Evolutionary conservation across 2,888 invertebrate genomes (phyloP).

Genomic region (Pristionchus arcanus): DNA sequence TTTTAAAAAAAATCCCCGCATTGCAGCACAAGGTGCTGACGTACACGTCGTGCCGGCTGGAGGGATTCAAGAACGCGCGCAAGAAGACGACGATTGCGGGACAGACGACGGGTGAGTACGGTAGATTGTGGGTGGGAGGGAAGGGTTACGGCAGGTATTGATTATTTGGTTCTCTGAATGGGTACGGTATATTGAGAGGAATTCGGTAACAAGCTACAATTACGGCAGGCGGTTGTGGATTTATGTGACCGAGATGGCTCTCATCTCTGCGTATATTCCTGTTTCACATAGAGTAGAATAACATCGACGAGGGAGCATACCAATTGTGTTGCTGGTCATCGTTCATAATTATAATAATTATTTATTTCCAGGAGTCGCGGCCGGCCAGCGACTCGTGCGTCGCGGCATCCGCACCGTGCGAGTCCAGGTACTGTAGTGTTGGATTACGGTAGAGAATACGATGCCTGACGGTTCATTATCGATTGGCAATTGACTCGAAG

Average conservation of each 20-base stretch:
- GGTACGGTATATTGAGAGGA: neutral
- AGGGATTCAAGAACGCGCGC: constrained; percentile 94
- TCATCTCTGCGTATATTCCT: too few relatives aligned
- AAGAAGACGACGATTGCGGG: constrained; percentile 98
- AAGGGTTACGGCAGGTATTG: neutral
- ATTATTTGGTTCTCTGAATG: too few relatives aligned
- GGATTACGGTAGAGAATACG: too few relatives aligned
- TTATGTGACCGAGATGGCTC: neutral
- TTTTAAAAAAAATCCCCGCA: neutral
- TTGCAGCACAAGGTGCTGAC: constrained; percentile 70
- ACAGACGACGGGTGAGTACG: constrained; percentile 55
- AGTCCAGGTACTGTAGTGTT: constrained; percentile 63
- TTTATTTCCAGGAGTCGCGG: constrained; percentile 86
- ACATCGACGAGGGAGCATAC: neutral
- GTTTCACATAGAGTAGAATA: too few relatives aligned
- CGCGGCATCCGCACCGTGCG: constrained; percentile 79
- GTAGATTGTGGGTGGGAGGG: neutral
- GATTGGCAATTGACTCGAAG: neutral
- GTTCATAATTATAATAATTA: neutral
- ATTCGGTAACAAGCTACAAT: neutral
- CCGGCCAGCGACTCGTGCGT: constrained; percentile 83
- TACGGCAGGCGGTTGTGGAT: neutral
- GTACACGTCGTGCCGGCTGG: constrained; percentile 84
- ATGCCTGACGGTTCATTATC: neutral
- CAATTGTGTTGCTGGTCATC: too few relatives aligned